Conservation (phyloP, 1,140 invertebrate genomes). For the Triops cancriformis region DNA sequence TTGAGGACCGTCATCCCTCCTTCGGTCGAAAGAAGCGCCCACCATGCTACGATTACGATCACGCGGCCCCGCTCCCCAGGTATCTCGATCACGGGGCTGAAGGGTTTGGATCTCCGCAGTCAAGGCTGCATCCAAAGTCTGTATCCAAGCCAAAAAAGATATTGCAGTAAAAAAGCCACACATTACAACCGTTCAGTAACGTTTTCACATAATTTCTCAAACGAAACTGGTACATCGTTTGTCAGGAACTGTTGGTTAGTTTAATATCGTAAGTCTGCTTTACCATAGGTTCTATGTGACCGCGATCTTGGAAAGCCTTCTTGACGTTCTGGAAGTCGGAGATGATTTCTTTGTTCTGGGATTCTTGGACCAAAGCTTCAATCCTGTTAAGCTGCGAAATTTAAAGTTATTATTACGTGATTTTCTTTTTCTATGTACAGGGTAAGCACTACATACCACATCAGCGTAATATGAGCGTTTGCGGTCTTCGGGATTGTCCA, state of each 20-base stretch:
- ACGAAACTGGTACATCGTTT: too few species aligned
- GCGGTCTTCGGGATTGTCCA: constrained; percentile 42
- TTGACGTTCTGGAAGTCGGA: constrained; percentile 42
- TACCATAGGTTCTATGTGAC: constrained; percentile 40
- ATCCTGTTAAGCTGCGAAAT: constrained; percentile 42
- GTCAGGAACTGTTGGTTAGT: too few species aligned
- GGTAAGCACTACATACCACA: constrained; percentile 37
- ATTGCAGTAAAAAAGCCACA: too few species aligned
- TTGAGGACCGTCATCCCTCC: neutral
- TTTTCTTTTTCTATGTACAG: neutral
- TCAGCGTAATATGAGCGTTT: constrained; percentile 37
- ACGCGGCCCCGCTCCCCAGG: constrained; percentile 7
- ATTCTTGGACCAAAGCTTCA: constrained; percentile 36
- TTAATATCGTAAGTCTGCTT: constrained; percentile 27
- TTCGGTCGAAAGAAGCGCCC: constrained; percentile 15
- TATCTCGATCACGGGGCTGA: constrained; percentile 20
- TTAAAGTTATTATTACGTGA: constrained; percentile 20
- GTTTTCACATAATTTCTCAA: too few species aligned
- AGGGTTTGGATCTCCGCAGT: constrained; percentile 8
- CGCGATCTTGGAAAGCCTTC: constrained; percentile 40
- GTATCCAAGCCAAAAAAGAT: too few species aligned
- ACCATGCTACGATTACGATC: constrained; percentile 21
- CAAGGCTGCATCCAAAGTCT: constrained; percentile 15
- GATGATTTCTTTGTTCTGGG: constrained; percentile 37
- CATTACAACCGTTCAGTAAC: too few species aligned